A percentile compares a stretch with the other conserved stretches of the same genome.
phyloP scores from a whole-genome alignment of 2,113 vertebrate genomes.

The Columbina picui region DNA sequence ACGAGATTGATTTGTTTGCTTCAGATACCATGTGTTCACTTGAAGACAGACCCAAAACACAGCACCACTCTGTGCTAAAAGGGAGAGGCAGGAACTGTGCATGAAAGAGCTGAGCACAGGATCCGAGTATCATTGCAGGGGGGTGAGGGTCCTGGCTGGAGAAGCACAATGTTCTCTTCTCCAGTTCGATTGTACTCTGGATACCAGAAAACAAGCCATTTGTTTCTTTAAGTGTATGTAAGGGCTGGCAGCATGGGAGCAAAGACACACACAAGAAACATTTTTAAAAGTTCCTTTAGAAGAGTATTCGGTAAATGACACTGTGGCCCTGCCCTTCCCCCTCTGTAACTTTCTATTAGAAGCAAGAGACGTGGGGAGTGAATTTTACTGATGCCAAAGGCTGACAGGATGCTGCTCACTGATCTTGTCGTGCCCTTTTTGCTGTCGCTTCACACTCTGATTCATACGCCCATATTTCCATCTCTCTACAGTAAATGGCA shows the following conservation, averaged over 20 bases:
- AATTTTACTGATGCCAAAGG: not conserved
- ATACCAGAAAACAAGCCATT: not conserved
- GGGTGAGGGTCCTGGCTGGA: not conserved
- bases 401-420: not conserved
- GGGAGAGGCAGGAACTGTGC: not conserved
- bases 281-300: not conserved
- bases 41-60: not conserved
- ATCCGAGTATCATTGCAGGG: not conserved
- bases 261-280: not conserved
- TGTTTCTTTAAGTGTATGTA: not conserved
- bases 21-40: not conserved
- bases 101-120: not conserved
- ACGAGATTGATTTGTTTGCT: not conserved
- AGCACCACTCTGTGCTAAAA: not conserved
- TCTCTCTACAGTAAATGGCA: not conserved
- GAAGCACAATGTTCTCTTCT: not conserved
- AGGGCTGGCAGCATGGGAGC: not conserved
- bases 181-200: not conserved
- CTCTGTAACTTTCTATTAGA: not conserved
- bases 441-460: not conserved
- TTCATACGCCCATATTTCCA: not conserved
- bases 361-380: not conserved
- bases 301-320: not conserved
- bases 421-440: not conserved
- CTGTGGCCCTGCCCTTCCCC: not conserved